These are phyloP conservation scores for Dichetophora obliterata DNA, from an alignment of 2,888 invertebrate species.

Conservation along the genomic window DNA sequence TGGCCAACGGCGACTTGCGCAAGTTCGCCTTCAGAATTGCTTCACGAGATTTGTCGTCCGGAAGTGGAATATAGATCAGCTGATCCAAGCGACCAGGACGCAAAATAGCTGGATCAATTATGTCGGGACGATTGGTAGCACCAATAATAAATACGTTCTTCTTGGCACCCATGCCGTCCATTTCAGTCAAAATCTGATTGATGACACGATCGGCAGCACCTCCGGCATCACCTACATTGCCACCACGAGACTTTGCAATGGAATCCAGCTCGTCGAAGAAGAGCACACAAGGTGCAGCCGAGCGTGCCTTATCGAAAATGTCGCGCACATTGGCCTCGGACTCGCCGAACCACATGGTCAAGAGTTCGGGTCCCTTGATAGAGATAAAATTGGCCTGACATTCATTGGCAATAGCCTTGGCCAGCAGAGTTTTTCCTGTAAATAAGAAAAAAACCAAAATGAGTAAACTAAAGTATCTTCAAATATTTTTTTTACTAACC, in stretches of 20 bases:
- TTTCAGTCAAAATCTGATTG: conserved; percentile 99
- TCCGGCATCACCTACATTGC: conserved; percentile 96
- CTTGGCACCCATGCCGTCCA: conserved; percentile 99
- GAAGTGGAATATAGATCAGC: conserved; percentile 99
- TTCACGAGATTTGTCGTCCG: conserved; percentile 97
- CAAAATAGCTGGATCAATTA: conserved; percentile 98
- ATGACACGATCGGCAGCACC: conserved; percentile 97
- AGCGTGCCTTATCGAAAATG: conserved; percentile 99
- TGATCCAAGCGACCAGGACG: conserved; percentile 99
- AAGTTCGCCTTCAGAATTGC: conserved; percentile 96
- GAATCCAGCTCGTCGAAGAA: conserved; percentile 99
- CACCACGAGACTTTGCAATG: conserved; percentile 98
- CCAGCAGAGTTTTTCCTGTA: conserved; percentile 83
- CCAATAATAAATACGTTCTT: conserved; percentile 99
- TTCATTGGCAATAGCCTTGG: conserved; percentile 99
- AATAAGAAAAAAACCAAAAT: neutral
- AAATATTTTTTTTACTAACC: conserved; percentile 71
- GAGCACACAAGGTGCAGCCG: conserved; percentile 98
- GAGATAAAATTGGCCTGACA: conserved; percentile 99
- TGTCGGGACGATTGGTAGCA: conserved; percentile 93
- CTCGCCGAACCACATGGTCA: conserved; percentile 99
- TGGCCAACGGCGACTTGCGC: conserved; percentile 95
- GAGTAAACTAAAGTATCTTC: neutral
- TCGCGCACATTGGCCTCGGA: conserved; percentile 99
- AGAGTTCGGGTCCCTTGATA: conserved; percentile 95